Evolutionary conservation across 2,888 invertebrate genomes (phyloP).

Genomic region (Flexamia atlantica): DNA sequence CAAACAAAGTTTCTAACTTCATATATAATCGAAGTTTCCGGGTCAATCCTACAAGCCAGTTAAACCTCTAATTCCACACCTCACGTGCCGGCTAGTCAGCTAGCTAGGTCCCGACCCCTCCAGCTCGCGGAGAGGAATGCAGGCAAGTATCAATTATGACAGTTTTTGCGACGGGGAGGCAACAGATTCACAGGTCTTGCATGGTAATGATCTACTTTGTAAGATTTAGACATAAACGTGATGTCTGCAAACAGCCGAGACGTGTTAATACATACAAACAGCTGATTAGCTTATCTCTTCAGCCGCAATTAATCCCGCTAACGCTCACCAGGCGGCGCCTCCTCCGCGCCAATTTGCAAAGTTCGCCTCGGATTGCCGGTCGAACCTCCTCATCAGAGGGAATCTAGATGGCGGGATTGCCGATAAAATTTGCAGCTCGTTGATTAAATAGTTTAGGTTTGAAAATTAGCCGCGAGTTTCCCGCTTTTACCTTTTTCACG

Average conservation of each 20-base stretch:
- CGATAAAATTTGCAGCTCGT: background rate
- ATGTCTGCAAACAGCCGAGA: conserved; percentile 20
- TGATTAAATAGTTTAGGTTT: background rate
- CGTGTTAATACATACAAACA: conserved; percentile 41
- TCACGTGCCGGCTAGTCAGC: background rate
- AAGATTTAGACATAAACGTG: conserved; percentile 31
- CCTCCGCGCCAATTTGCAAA: conserved; percentile 27
- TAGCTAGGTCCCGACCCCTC: background rate
- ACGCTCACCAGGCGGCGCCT: conserved; percentile 4
- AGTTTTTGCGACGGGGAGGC: background rate
- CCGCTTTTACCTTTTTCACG: background rate
- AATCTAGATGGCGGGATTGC: background rate
- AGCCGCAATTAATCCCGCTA: background rate
- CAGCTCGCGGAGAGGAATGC: background rate
- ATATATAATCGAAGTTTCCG: too few species aligned
- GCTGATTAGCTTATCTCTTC: conserved; percentile 37
- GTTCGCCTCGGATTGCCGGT: background rate
- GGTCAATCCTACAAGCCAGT: too few species aligned
- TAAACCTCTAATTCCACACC: background rate
- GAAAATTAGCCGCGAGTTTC: background rate
- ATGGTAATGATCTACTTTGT: conserved; percentile 25
- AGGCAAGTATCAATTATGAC: background rate
- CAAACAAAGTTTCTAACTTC: too few species aligned
- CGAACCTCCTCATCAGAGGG: background rate
- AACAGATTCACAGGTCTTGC: background rate